phyloP scores from a whole-genome alignment of 2,797 vertebrate species.

The Jordanella pulchra region DNA sequence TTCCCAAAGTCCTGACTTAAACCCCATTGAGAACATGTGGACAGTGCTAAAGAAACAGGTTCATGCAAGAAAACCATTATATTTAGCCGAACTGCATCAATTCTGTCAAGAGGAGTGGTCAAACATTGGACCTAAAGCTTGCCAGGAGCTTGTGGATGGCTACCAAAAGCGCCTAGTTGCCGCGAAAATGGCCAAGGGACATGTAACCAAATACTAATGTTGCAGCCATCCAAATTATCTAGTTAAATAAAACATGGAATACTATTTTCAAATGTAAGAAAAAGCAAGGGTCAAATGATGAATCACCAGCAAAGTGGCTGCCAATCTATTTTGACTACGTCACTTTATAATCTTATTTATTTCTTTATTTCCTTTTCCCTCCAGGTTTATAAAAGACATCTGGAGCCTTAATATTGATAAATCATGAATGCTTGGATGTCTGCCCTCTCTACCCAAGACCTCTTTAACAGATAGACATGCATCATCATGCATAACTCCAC shows the following conservation, averaged over 20 bases:
- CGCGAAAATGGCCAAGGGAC: no score
- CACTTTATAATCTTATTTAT: constrained; percentile 42
- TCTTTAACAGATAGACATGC: constrained; percentile 44
- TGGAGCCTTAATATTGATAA: constrained; percentile 52
- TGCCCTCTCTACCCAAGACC: constrained; percentile 28
- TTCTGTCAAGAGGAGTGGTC: no score
- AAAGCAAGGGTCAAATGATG: constrained; percentile 48
- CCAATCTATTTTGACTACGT: constrained; percentile 48
- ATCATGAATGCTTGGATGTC: constrained; percentile 19
- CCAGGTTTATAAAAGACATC: constrained; percentile 42
- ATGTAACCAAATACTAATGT: no score
- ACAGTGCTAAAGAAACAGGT: no score
- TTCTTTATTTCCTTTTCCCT: constrained; percentile 1
- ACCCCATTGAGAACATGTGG: no score
- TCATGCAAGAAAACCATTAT: no score
- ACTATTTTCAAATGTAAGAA: constrained; percentile 49
- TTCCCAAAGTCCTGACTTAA: no score
- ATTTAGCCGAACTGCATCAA: no score
- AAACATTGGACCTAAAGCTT: no score
- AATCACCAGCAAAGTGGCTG: constrained; percentile 40
- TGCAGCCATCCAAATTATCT: no score
- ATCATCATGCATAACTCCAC: constrained; percentile 46
- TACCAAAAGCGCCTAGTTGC: no score
- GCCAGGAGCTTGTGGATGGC: no score
- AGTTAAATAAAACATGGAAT: background rate